Percentiles rank a stretch among this genome's conserved stretches.
Conservation (phyloP, 1,140 invertebrate species). For the Lutraria rhynchaena region DNA sequence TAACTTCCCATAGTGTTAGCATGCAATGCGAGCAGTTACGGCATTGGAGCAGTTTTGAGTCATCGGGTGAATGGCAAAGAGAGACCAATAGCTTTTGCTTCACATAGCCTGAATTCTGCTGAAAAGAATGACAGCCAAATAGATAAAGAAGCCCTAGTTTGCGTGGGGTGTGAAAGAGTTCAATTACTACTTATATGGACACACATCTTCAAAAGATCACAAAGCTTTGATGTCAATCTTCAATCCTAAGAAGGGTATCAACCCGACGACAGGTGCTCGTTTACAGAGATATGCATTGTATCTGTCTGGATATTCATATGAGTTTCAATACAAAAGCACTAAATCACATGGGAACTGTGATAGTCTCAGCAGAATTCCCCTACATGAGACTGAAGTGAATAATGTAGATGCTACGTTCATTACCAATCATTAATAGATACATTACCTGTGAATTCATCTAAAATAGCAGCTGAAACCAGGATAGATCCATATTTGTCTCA, state of each 20-base stretch:
- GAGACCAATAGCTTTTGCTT: slow-evolving; percentile 82
- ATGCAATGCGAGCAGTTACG: slow-evolving; percentile 83
- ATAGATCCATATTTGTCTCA: too few relatives aligned
- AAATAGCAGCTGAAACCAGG: too few relatives aligned
- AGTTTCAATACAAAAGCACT: slow-evolving; percentile 55
- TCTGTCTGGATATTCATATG: background rate
- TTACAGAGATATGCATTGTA: too few relatives aligned
- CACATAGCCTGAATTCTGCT: slow-evolving; percentile 82
- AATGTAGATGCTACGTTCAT: too few relatives aligned
- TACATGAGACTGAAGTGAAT: too few relatives aligned
- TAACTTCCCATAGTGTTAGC: slow-evolving; percentile 69
- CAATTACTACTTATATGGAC: slow-evolving; percentile 83
- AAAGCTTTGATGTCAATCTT: slow-evolving; percentile 81
- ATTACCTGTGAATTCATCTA: too few relatives aligned
- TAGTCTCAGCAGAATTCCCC: too few relatives aligned
- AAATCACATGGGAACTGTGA: slow-evolving; percentile 3
- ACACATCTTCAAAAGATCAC: slow-evolving; percentile 83
- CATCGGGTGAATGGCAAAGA: slow-evolving; percentile 78
- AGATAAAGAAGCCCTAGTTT: slow-evolving; percentile 84
- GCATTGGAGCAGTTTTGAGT: slow-evolving; percentile 82
- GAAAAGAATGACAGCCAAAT: slow-evolving; percentile 76
- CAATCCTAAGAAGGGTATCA: slow-evolving; percentile 73
- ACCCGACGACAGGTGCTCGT: slow-evolving; percentile 69
- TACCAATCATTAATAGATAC: too few relatives aligned
- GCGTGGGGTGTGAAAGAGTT: slow-evolving; percentile 83